phyloP scores from a whole-genome alignment of 2,888 invertebrate species.

The Mactromeris polynyma region DNA sequence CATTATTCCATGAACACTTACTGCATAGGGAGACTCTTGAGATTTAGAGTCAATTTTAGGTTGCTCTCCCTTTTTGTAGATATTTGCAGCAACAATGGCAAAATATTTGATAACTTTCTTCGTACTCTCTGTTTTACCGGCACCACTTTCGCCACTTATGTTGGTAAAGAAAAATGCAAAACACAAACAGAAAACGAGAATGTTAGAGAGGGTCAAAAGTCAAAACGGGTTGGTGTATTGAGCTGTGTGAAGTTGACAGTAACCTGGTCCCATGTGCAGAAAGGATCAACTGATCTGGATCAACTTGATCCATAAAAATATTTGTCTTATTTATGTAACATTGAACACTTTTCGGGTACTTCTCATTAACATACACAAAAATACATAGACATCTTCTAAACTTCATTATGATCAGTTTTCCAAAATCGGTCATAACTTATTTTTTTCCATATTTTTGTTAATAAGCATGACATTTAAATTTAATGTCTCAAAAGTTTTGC shows the following conservation, averaged over 20 bases:
- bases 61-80: constrained; percentile 71
- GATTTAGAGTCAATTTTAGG: constrained; percentile 57
- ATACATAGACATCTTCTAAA: too few relatives aligned
- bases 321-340: too few relatives aligned
- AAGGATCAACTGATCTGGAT: too few relatives aligned
- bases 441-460: too few relatives aligned
- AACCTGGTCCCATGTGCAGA: too few relatives aligned
- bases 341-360: too few relatives aligned
- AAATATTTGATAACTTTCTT: constrained; percentile 99
- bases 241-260: background rate
- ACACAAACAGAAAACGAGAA: constrained; percentile 20
- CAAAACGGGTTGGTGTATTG: background rate
- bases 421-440: too few relatives aligned
- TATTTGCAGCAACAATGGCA: constrained; percentile 90
- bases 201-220: constrained; percentile 37
- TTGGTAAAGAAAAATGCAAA: constrained; percentile 4
- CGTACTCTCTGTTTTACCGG: constrained; percentile 99
- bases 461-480: too few relatives aligned
- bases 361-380: too few relatives aligned
- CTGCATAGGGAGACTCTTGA: constrained; percentile 68
- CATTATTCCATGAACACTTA: constrained; percentile 62
- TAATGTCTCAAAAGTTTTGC: too few relatives aligned
- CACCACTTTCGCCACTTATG: constrained; percentile 91
- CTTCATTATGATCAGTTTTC: too few relatives aligned
- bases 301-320: too few relatives aligned